Base-by-base conservation (phyloP, 2,888 invertebrate species). In the Hemistola chrysoprasaria region DNA sequence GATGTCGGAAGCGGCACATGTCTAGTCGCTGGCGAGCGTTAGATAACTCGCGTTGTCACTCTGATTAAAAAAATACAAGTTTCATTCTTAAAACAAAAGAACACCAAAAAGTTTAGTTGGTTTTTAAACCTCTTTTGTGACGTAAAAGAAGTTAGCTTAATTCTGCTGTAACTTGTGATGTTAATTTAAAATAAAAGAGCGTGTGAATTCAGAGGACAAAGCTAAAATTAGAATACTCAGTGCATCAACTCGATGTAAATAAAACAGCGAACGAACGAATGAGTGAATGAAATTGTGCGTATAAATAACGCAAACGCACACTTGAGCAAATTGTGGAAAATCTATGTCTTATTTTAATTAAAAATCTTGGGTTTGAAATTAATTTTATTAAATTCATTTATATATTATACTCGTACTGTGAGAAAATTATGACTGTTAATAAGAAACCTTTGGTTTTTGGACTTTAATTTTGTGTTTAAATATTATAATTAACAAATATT, bases 1-100 rank as follows among this genome's bases (percentile, higher is more conserved):
- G 66, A 72, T 71, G 63, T 64, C 68, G 69, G 73, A 73, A 76
- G 69, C 65, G 67, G 57, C 54, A 60, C 61, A 60, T 47, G 56
- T 62, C 65, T 71, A 77, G 76, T 75, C 53, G 56, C 52, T 59
- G 66, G 51, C 55, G 60, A 49, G 53, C 62, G 67, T 47, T 60
- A 55, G 29, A 49, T 53, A 26, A 56, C 50, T 56, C 53, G 55
- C 54, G 52, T 47, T 55, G 53, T 49, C 45, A 38, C 25, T 40
- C 39, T 21, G 35, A 23, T 21, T 24, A 2, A 25, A 35, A 48
- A 46, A 50, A 50, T 45, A 56, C 8, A 29, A 40, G 24, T 24
- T 28, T 27, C 1, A 25, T 28, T 28, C 28, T 23, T 22, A 23
- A 26, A 40, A 20, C 6, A 23, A 6, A 9, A 27, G 3, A 4